Base-by-base conservation (phyloP, 2,888 invertebrate species). In the Himalopsyche tibetana region DNA sequence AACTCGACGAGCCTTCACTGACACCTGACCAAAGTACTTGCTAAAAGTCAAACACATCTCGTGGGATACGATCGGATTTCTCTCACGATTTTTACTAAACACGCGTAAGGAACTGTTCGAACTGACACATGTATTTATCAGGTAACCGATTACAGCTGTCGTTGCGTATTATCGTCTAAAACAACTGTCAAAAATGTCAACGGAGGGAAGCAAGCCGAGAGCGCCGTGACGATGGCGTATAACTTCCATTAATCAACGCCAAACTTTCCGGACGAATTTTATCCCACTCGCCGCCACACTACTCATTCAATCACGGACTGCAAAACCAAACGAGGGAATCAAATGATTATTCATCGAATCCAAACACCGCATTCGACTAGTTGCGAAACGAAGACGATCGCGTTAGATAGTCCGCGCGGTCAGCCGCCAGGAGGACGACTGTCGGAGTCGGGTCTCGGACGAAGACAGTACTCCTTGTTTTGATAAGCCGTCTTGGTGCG, bases 181-280 rank as follows among this genome's bases (percentile, higher is more conserved):
- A 38, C 74, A 74, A 38, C 74, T 38, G 74, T 74, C 74, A 38
- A 74, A 38, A 74, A 74, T 63, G 36, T 74, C 38, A 74, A 74
- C 74, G 74, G 12, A 74, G 36, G 74, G 74, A 74, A 74, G 74
- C 36, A 36, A 12, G 12, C 38, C 15, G 36, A 51, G 51, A 51
- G 51, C 51, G 51, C 15, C 51, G 51, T 15, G 15, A 15, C 51
- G 51, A 4, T 51, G 51, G 15, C 51, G 51, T 51, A 51, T 74
- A 36, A 74, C 74, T 74, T 74, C 74, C 74, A 74, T 74, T 36
- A 74, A 74, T 74, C 74, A 74, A 74, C 74, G 74, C 74, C 74
- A 74, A 74, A 74, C 74, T 74, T 74, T 28, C 74, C 74, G 74
- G 74, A 74, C 74, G 74, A 74, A 74, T 74, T 74, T 36, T 74